Conservation (phyloP, 2,113 vertebrate genomes). For the Pteronura brasiliensis region DNA sequence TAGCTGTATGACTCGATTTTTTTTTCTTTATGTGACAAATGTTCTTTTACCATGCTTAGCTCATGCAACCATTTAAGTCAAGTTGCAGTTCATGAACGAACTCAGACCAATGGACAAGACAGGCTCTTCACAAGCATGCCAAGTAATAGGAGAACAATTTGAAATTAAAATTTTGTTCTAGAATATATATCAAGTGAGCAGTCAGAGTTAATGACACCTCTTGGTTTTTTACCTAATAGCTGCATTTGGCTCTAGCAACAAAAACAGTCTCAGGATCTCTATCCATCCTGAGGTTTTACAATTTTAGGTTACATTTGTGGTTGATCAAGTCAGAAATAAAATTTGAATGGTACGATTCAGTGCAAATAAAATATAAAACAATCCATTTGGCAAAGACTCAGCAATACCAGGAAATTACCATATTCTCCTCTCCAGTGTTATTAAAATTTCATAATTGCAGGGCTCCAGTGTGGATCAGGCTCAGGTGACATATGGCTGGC, state of each 20-base stretch:
- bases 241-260: neutral
- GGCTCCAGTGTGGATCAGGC: neutral
- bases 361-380: neutral
- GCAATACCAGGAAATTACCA: neutral
- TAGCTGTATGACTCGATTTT: neutral
- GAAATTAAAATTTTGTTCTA: neutral
- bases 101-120: neutral
- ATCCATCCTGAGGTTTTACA: neutral
- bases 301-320: neutral
- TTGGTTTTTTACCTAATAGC: neutral
- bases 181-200: neutral
- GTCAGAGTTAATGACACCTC: neutral
- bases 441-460: neutral
- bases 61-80: neutral
- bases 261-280: neutral
- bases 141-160: neutral
- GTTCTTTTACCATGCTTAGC: neutral
- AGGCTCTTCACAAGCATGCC: neutral
- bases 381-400: neutral
- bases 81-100: neutral
- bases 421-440: neutral
- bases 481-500: neutral
- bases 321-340: slow-evolving; percentile 18
- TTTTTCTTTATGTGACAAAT: neutral
- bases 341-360: neutral